A percentile compares a stretch with the other conserved stretches of the same genome.
Conservation (phyloP, 2,113 vertebrate genomes). For the Urocolius indicus region DNA sequence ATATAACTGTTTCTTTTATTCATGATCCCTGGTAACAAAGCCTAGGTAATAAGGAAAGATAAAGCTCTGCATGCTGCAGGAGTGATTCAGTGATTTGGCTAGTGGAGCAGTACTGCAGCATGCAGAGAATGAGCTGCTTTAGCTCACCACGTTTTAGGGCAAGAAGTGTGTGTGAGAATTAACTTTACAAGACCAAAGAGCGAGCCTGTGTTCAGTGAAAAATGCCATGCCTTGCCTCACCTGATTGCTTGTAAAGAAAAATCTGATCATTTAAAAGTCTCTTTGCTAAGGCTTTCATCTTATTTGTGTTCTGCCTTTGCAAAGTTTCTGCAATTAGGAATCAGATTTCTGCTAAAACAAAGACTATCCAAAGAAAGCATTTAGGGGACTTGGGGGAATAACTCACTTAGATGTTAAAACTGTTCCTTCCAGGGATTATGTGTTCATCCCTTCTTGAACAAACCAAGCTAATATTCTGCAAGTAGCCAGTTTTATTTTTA, state of each 20-base stretch:
- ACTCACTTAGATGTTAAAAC: neutral
- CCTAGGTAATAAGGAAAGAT: neutral
- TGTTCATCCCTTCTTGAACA: neutral
- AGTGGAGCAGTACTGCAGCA: neutral
- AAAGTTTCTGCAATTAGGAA: neutral
- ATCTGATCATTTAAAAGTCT: neutral
- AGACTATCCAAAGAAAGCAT: neutral
- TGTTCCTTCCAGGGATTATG: neutral
- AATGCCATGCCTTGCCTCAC: neutral
- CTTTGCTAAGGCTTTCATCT: neutral
- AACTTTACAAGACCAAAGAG: neutral
- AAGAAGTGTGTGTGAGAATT: neutral
- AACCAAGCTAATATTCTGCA: neutral
- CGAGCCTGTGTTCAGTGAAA: neutral
- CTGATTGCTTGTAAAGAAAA: neutral
- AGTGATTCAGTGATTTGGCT: neutral
- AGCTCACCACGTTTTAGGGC: neutral
- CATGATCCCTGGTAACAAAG: neutral
- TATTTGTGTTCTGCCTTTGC: neutral
- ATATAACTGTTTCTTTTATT: neutral
- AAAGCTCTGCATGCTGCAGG: neutral
- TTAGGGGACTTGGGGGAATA: neutral
- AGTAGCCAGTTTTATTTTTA: neutral
- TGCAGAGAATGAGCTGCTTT: neutral
- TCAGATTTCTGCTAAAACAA: neutral